Evolutionary conservation across 2,797 vertebrate genomes (phyloP).

Genomic region (Gambusia yucatana): DNA sequence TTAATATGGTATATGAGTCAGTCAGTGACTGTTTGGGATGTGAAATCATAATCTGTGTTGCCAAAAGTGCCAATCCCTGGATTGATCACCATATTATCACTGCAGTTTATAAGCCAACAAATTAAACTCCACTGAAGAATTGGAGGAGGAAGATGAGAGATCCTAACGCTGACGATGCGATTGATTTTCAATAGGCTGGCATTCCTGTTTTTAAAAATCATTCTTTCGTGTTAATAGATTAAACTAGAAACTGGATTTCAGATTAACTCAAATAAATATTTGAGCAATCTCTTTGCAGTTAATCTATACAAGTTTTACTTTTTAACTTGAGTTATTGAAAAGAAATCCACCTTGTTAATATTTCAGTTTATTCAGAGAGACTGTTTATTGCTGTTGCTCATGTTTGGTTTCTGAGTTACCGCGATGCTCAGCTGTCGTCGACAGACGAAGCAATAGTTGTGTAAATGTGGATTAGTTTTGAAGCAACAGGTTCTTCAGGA

Average conservation of each 20-base stretch:
- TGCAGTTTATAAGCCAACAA: background rate
- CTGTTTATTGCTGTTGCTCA: background rate
- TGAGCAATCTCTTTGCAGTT: background rate
- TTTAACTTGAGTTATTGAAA: background rate
- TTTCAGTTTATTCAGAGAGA: background rate
- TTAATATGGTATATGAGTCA: too few species aligned
- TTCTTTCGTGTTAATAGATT: background rate
- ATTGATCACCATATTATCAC: background rate
- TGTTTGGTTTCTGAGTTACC: background rate
- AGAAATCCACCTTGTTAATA: background rate
- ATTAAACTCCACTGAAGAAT: background rate
- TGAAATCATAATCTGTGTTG: background rate
- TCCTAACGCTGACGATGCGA: too few species aligned
- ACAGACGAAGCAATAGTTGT: background rate
- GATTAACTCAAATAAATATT: background rate
- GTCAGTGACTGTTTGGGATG: too few species aligned
- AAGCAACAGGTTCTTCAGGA: constrained; percentile 28
- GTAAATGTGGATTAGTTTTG: background rate
- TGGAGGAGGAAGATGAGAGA: background rate
- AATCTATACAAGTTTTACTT: background rate
- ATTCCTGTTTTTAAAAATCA: background rate
- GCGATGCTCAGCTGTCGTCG: background rate
- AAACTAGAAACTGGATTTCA: background rate
- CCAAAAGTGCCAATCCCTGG: background rate
- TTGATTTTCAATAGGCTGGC: background rate